Evolutionary conservation across 2,888 invertebrate species (phyloP).

Genomic region (Ormia ochracea): DNA sequence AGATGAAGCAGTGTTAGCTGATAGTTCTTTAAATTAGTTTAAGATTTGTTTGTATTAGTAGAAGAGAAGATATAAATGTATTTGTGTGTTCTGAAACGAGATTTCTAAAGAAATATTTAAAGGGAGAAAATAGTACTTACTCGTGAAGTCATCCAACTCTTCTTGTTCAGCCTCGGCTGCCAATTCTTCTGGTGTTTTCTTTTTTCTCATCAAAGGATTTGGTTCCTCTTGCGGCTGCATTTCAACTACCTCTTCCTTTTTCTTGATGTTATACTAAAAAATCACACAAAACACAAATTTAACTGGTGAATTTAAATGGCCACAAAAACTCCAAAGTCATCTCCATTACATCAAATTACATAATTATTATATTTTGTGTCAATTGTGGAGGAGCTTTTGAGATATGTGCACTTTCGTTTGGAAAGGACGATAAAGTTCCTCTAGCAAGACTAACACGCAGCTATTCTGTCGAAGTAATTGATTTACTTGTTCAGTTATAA

Average conservation of each 20-base stretch:
- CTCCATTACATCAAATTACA: too few species aligned
- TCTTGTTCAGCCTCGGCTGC: slow-evolving; percentile 97
- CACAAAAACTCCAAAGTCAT: too few species aligned
- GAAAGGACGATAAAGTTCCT: too few species aligned
- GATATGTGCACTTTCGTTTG: too few species aligned
- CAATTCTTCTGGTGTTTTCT: slow-evolving; percentile 98
- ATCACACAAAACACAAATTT: too few species aligned
- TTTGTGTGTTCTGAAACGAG: slow-evolving; percentile 54
- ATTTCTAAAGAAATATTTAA: slow-evolving; percentile 14
- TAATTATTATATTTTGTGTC: too few species aligned
- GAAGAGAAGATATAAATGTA: slow-evolving; percentile 6
- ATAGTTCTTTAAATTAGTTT: not conserved
- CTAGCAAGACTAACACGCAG: too few species aligned
- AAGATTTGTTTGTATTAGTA: slow-evolving; percentile 2
- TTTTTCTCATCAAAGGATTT: slow-evolving; percentile 97
- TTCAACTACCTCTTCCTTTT: slow-evolving; percentile 95
- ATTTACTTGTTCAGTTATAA: too few species aligned
- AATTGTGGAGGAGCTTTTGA: too few species aligned
- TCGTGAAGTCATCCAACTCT: slow-evolving; percentile 97
- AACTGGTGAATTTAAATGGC: too few species aligned
- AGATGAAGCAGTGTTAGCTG: not conserved
- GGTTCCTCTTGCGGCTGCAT: slow-evolving; percentile 88
- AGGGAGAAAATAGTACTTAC: slow-evolving; percentile 79
- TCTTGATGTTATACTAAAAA: slow-evolving; percentile 97
- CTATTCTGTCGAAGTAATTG: too few species aligned